Conservation (phyloP, 2,113 vertebrate genomes). For the Connochaetes taurinus region DNA sequence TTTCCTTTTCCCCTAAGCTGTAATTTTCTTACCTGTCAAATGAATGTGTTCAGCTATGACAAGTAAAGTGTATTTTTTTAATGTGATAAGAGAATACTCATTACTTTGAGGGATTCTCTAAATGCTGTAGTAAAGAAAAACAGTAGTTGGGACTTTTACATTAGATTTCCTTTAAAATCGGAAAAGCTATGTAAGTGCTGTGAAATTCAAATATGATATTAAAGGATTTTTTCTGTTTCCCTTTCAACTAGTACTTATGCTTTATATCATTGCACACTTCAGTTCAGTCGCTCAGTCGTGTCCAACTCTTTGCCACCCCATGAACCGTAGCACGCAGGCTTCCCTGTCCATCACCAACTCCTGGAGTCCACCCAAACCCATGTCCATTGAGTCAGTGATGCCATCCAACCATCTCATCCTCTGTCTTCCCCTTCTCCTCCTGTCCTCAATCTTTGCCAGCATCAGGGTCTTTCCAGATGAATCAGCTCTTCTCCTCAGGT, state of each 20-base stretch:
- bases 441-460: background rate
- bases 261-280: background rate
- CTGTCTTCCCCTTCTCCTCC: background rate
- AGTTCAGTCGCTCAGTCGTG: background rate
- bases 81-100: background rate
- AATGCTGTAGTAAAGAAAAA: background rate
- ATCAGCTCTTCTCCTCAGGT: background rate
- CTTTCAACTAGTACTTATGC: background rate
- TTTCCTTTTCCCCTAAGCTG: background rate
- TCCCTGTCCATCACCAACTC: background rate
- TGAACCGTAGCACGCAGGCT: background rate
- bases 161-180: background rate
- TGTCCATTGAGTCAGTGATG: background rate
- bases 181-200: background rate
- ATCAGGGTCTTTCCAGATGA: background rate
- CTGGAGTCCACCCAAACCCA: background rate
- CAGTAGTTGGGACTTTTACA: background rate
- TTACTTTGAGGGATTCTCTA: constrained; percentile 5
- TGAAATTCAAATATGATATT: background rate
- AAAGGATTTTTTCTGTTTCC: background rate
- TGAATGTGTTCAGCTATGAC: background rate
- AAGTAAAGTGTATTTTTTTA: background rate
- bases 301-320: background rate
- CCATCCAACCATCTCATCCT: background rate
- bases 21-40: background rate